phyloP scores from a whole-genome alignment of 2,888 invertebrate species.

The Ochlodes sylvanus region DNA sequence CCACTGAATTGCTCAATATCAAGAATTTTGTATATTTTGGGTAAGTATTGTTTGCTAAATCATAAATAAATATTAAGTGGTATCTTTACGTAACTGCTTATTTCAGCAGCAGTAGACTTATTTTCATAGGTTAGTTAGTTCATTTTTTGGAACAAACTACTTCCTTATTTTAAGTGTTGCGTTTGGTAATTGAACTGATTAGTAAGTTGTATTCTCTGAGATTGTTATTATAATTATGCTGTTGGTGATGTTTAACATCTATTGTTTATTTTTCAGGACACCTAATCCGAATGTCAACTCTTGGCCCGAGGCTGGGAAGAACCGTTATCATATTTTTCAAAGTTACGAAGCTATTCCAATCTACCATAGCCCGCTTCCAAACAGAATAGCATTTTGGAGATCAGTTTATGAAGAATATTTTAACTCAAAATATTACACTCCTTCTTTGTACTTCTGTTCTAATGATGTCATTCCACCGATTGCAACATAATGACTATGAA shows the following conservation, averaged over 20 bases:
- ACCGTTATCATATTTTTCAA: neutral
- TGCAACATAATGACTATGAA: neutral
- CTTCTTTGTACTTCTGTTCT: neutral
- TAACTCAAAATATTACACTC: neutral
- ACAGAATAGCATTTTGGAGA: neutral
- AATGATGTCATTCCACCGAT: neutral
- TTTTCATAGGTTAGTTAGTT: too few species aligned
- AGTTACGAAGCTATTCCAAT: neutral
- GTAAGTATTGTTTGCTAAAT: neutral
- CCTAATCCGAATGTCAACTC: neutral
- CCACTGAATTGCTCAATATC: neutral
- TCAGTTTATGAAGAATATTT: constrained; percentile 2
- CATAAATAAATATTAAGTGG: too few species aligned
- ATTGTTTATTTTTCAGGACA: neutral
- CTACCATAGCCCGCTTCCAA: neutral
- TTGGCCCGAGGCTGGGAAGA: neutral
- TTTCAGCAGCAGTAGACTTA: too few species aligned
- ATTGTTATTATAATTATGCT: too few species aligned
- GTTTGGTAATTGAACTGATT: too few species aligned
- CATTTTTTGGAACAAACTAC: too few species aligned
- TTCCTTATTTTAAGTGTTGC: too few species aligned
- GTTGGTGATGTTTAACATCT: neutral
- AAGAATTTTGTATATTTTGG: neutral
- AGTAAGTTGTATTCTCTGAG: too few species aligned
- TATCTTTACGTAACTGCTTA: too few species aligned